Base-by-base conservation (phyloP, 1,140 invertebrate species). In the Hestina assimilis region DNA sequence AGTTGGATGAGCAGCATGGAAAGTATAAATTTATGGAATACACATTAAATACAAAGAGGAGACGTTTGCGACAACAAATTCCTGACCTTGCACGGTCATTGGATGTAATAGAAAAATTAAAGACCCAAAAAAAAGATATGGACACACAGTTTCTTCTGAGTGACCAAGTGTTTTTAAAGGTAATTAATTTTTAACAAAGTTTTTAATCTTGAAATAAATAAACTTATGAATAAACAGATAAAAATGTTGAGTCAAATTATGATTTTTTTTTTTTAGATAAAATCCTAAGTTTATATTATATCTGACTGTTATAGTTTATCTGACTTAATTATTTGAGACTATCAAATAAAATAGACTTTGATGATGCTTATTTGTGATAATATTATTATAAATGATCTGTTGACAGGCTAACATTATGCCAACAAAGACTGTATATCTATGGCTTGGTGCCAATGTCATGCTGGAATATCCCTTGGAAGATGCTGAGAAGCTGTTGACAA, bases 371-470 rank as follows among this genome's bases (percentile, higher is more conserved):
- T n/a, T n/a, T n/a, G n/a, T n/a, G n/a, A 51, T 41, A 52, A 14
- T 43, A 8, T 28, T 28, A 7, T 28, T 1, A 28, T 28, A 28
- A 28, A 28, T n/a, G 15, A 51, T 38, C 14, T 47, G 1, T 48
- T 35, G 23, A 28, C 54, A 89, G 77, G 94, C 93, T 21, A 91
- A 96, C 75, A 92, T 96, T 63, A 94, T 96, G 69, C 97, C 97
- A 4, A 98, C 96, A 14, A 93, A 98, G 67, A 97, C 93, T 83
- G 97, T 99, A 9, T 98, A 95, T 75, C 90, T 99, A n/a, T 99
- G 98, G 98, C 90, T 99, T 50, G 98, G 98, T 19, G 98, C 98
- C 15, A 99, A 98, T 91, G 97, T 99, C 0, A 99, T 99, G 98
- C 90, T 99, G 66, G 98, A 99, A 86, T 99, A 99, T 90, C 93